A percentile compares a stretch with the other conserved stretches of the same genome.
Conservation (phyloP, 2,888 invertebrate species). For the Orthosia cruda region DNA sequence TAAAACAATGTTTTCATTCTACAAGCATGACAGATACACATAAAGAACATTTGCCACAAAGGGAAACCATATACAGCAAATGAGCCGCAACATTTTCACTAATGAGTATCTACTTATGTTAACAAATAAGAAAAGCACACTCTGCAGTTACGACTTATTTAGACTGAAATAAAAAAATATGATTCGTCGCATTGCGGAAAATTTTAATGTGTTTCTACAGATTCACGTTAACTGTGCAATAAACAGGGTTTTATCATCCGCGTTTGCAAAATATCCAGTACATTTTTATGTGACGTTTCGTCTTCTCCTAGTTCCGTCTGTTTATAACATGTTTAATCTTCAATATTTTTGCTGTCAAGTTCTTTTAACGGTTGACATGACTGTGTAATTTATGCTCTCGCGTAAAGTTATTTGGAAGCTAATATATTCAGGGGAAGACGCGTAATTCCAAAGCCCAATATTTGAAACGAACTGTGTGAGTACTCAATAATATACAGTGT, state of each 20-base stretch:
- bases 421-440: slow-evolving; percentile 27
- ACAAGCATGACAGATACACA: slow-evolving; percentile 6
- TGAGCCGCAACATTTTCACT: slow-evolving; percentile 26
- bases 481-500: slow-evolving; percentile 45
- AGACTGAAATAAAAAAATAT: slow-evolving; percentile 17
- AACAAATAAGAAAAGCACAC: slow-evolving; percentile 1
- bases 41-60: slow-evolving; percentile 29
- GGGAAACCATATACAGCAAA: slow-evolving; percentile 4
- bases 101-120: slow-evolving; percentile 23
- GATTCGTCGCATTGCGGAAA: slow-evolving; percentile 78
- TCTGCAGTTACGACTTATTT: slow-evolving; percentile 37
- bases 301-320: slow-evolving; percentile 4
- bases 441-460: slow-evolving; percentile 36
- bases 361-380: slow-evolving; percentile 15
- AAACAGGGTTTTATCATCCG: slow-evolving; percentile 42
- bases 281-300: slow-evolving; percentile 4
- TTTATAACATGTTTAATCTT: slow-evolving; percentile 2
- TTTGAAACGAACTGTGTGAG: slow-evolving; percentile 32
- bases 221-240: slow-evolving; percentile 40
- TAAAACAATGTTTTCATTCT: slow-evolving; percentile 10
- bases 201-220: slow-evolving; percentile 58
- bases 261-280: slow-evolving; percentile 13
- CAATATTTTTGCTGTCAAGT: slow-evolving; percentile 22
- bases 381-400: slow-evolving; percentile 19
- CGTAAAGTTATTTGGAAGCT: slow-evolving; percentile 29